These are phyloP conservation scores for Sphenopsis melanotis DNA, from an alignment of 2,797 vertebrate genomes.

Conservation along the genomic window DNA sequence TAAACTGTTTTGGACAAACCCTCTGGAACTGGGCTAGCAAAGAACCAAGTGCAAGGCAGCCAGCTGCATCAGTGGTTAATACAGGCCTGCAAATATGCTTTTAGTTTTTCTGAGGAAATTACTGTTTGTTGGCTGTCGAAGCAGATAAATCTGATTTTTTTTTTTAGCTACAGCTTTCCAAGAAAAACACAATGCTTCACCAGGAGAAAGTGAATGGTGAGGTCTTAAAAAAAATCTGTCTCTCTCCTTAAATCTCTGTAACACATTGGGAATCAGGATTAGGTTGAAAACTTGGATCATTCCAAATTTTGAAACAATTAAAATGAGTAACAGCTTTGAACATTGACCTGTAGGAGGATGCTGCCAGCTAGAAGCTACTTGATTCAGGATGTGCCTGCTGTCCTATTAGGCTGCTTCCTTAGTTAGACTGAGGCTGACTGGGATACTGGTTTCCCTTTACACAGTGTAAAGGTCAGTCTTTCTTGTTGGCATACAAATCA, in stretches of 20 bases:
- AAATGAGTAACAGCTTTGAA: background rate
- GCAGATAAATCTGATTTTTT: background rate
- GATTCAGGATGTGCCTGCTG: background rate
- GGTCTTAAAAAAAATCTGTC: background rate
- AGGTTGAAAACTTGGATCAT: background rate
- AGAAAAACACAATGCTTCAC: background rate
- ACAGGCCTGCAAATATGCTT: fast-evolving
- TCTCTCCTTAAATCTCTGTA: background rate
- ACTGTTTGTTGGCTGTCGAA: background rate
- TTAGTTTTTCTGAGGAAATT: background rate
- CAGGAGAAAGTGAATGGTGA: background rate
- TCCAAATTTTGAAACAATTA: background rate
- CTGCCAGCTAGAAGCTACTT: background rate
- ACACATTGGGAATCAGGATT: background rate
- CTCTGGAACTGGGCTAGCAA: background rate
- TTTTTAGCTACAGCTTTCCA: background rate
- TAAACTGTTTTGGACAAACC: background rate
- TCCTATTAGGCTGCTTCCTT: background rate
- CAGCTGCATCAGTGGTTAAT: background rate
- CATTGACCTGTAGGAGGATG: background rate
- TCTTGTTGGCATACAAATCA: background rate
- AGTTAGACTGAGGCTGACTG: background rate
- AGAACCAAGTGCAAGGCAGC: background rate
- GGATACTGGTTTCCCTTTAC: background rate
- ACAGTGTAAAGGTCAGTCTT: background rate